Percentiles rank a stretch among this genome's conserved stretches.
Evolutionary conservation across 2,113 vertebrate species (phyloP).

Genomic region (Illadopsis cleaveri): DNA sequence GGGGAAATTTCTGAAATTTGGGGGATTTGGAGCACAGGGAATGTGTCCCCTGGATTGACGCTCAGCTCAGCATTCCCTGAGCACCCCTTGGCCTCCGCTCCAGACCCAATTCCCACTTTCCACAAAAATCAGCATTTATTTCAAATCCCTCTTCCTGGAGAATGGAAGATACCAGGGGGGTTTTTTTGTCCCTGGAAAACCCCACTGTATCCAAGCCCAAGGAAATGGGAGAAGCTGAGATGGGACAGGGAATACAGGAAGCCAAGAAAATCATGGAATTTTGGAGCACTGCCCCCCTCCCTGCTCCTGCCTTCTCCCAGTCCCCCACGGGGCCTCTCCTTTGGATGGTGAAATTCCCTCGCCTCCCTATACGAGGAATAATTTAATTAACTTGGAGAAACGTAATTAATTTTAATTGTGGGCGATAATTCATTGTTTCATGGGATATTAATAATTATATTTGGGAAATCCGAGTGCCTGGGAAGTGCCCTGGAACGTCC

Average conservation of each 20-base stretch:
- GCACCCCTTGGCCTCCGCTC: rapidly evolving
- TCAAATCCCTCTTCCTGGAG: not conserved
- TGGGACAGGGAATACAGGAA: not conserved
- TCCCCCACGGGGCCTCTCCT: not conserved
- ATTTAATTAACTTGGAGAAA: conserved; percentile 78
- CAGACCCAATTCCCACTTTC: not conserved
- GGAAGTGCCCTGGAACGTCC: conserved; percentile 49
- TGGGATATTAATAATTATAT: conserved; percentile 68
- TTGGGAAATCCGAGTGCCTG: conserved; percentile 30
- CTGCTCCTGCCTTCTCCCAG: rapidly evolving
- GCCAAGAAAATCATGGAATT: rapidly evolving
- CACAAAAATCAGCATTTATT: rapidly evolving
- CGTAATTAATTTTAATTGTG: conserved; percentile 81
- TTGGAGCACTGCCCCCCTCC: not conserved
- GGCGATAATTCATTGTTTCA: conserved; percentile 75
- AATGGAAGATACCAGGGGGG: rapidly evolving
- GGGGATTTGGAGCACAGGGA: rapidly evolving
- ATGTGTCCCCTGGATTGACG: rapidly evolving
- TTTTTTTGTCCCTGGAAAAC: not conserved
- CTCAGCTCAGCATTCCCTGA: rapidly evolving
- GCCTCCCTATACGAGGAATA: conserved; percentile 54
- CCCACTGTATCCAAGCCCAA: rapidly evolving
- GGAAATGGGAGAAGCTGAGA: rapidly evolving
- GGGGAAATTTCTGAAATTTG: rapidly evolving
- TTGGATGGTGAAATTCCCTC: conserved; percentile 28